Percentiles rank a stretch among this genome's conserved stretches.
phyloP scores from a whole-genome alignment of 2,113 vertebrate species.

The Phoxinus phoxinus region DNA sequence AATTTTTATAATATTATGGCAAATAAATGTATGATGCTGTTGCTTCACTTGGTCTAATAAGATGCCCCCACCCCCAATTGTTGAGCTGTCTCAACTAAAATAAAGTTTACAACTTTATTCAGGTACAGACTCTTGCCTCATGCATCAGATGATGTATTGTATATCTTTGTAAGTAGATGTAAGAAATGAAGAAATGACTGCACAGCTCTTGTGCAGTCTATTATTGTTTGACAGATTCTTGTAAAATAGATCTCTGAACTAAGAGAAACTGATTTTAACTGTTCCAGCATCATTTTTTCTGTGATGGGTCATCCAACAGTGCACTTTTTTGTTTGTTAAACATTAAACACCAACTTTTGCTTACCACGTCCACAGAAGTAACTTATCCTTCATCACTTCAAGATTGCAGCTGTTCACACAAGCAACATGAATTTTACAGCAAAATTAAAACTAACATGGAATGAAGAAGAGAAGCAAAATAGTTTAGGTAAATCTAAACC shows the following conservation, averaged over 20 bases:
- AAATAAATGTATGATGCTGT: background rate
- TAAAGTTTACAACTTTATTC: slow-evolving; percentile 13
- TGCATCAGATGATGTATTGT: background rate
- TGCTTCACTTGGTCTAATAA: background rate
- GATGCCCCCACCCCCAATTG: background rate
- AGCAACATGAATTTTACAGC: background rate
- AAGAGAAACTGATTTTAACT: background rate
- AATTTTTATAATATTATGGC: background rate
- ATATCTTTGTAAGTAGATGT: slow-evolving; percentile 19
- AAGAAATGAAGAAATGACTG: background rate
- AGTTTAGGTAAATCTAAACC: background rate
- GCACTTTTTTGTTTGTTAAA: background rate
- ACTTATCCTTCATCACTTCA: background rate
- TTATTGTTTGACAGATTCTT: background rate
- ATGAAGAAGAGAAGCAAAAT: background rate
- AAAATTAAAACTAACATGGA: background rate
- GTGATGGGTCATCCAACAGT: background rate
- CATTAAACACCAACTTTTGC: background rate
- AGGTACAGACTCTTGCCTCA: background rate
- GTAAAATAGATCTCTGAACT: background rate
- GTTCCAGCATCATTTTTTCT: background rate
- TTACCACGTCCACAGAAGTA: background rate
- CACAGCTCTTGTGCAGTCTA: background rate
- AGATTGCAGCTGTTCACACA: background rate
- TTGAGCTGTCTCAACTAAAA: background rate